phyloP scores from a whole-genome alignment of 2,797 vertebrate genomes.

The Philypnodon macrostomus region DNA sequence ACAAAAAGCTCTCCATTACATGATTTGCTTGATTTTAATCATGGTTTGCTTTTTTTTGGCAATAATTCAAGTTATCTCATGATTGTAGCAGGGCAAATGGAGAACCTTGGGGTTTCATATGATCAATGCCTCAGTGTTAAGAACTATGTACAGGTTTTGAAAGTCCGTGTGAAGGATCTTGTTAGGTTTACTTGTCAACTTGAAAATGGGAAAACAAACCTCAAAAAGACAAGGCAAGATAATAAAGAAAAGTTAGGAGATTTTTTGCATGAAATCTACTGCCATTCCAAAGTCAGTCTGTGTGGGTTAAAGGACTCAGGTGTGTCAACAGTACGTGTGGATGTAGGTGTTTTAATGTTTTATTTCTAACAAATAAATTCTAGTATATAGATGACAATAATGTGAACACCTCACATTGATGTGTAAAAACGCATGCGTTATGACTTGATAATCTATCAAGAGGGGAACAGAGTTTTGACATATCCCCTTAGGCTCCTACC shows the following conservation, averaged over 20 bases:
- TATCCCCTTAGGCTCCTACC: conserved; percentile 57
- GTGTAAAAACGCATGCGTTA: conserved; percentile 75
- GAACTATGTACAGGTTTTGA: conserved; percentile 37
- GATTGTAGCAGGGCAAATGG: conserved; percentile 73
- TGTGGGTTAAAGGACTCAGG: conserved; percentile 71
- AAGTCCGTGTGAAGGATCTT: conserved; percentile 38
- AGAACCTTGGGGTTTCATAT: conserved; percentile 48
- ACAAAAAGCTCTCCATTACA: conserved; percentile 51
- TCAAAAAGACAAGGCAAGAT: conserved; percentile 22
- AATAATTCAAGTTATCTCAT: conserved; percentile 75
- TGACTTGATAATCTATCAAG: conserved; percentile 69
- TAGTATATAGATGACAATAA: conserved; percentile 71
- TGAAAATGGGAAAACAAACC: conserved; percentile 25
- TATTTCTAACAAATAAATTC: conserved; percentile 66
- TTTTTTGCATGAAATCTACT: conserved; percentile 72
- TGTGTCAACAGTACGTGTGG: conserved; percentile 66
- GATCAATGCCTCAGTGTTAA: conserved; percentile 46
- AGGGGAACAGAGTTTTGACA: conserved; percentile 57
- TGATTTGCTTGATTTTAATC: conserved; percentile 56
- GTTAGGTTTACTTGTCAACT: conserved; percentile 31
- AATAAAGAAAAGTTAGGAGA: conserved; percentile 51
- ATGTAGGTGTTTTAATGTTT: conserved; percentile 69
- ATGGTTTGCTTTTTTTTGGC: conserved; percentile 71
- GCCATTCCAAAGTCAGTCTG: conserved; percentile 69
- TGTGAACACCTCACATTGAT: conserved; percentile 76